These are phyloP conservation scores for Uropsilus gracilis DNA, from an alignment of 2,113 vertebrate genomes.

Conservation along the genomic window DNA sequence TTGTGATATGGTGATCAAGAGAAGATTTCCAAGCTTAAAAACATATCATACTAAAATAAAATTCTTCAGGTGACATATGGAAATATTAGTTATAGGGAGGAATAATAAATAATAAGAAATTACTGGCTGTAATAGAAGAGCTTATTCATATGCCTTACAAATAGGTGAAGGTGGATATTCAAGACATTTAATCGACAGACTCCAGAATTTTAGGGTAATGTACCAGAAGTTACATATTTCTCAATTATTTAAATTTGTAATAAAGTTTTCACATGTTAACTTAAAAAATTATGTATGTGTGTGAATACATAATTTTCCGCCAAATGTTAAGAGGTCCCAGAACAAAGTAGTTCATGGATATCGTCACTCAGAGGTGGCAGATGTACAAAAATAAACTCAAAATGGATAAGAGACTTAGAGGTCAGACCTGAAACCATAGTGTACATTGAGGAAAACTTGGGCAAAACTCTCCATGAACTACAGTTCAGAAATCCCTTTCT, in stretches of 20 bases:
- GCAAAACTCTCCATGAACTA: too few species aligned
- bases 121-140: not conserved
- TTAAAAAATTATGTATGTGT: not conserved
- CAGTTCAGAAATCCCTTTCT: too few species aligned
- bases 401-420: too few species aligned
- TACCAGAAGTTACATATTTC: not conserved
- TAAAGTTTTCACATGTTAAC: not conserved
- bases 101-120: not conserved
- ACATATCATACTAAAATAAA: not conserved
- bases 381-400: too few species aligned
- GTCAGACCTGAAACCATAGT: too few species aligned
- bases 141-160: not conserved
- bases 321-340: not conserved
- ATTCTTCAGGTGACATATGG: not conserved
- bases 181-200: not conserved
- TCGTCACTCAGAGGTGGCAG: not conserved
- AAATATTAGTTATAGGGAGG: not conserved
- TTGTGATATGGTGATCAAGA: not conserved
- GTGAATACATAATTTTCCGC: not conserved
- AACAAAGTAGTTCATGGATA: not conserved
- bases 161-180: not conserved
- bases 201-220: not conserved
- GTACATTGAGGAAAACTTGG: too few species aligned
- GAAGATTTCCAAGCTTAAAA: not conserved
- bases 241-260: slow-evolving; percentile 22